A percentile compares a stretch with the other conserved stretches of the same genome.
Evolutionary conservation across 92 coral and sea anemone species (phyloP).

Genomic region (Zoanthus sociatus): DNA sequence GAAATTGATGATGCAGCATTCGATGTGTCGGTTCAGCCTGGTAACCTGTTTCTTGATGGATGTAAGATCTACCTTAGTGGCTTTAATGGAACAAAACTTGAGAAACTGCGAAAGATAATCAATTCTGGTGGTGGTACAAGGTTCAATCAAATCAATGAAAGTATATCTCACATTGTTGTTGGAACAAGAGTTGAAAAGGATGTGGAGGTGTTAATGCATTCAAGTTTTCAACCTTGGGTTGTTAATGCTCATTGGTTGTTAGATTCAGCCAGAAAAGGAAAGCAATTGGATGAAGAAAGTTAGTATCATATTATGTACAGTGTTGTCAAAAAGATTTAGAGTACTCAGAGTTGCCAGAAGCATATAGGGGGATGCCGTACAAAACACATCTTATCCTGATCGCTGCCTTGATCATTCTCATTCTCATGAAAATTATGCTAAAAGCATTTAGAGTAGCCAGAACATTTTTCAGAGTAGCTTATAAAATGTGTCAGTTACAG

Average conservation of each 20-base stretch:
- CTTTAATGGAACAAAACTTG: constrained; percentile 76
- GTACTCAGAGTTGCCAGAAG: too few relatives aligned
- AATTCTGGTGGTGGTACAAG: constrained; percentile 96
- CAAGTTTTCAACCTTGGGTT: constrained; percentile 81
- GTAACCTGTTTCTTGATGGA: constrained; percentile 94
- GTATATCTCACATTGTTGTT: constrained; percentile 90
- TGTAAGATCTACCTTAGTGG: constrained; percentile 93
- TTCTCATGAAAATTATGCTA: too few relatives aligned
- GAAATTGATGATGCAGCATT: constrained; percentile 61
- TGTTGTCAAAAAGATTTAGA: too few relatives aligned
- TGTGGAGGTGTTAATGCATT: constrained; percentile 67
- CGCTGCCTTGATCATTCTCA: too few relatives aligned
- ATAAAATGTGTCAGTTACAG: too few relatives aligned
- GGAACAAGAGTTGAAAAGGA: constrained; percentile 72
- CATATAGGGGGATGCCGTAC: too few relatives aligned
- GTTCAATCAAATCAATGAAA: constrained; percentile 92
- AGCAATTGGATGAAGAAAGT: constrained; percentile 87
- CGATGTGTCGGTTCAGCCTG: constrained; percentile 74
- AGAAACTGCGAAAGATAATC: constrained; percentile 81
- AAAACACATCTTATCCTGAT: too few relatives aligned
- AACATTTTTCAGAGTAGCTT: too few relatives aligned
- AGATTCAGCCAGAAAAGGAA: constrained; percentile 86
- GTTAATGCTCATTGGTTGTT: constrained; percentile 89
- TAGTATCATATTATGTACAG: neutral
- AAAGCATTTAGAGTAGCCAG: too few relatives aligned